phyloP scores from a whole-genome alignment of 2,797 vertebrate species.

The Prionace glauca region DNA sequence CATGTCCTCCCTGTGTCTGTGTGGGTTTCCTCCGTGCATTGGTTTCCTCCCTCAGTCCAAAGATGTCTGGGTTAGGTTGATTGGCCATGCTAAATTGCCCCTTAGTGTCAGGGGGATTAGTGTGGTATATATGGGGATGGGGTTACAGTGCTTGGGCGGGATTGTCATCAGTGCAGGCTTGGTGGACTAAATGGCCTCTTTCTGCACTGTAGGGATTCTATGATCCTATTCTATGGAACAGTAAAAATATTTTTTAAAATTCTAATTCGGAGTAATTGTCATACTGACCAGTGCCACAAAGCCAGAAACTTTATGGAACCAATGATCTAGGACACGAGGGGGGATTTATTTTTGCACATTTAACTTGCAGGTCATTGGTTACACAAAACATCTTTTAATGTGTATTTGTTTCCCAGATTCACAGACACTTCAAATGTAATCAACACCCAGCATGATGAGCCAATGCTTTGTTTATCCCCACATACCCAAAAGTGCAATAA shows the following conservation, averaged over 20 bases:
- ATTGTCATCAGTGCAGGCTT: too few species aligned
- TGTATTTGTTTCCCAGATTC: not conserved
- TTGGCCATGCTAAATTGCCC: too few species aligned
- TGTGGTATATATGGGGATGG: too few species aligned
- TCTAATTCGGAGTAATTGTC: not conserved
- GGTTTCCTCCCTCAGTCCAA: too few species aligned
- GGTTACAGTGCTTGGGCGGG: too few species aligned
- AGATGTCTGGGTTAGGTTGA: too few species aligned
- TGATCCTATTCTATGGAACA: too few species aligned
- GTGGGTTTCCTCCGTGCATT: too few species aligned
- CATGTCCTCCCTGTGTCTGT: too few species aligned
- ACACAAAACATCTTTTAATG: not conserved
- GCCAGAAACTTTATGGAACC: not conserved
- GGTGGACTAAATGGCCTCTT: too few species aligned
- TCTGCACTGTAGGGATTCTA: too few species aligned
- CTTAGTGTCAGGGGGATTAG: too few species aligned
- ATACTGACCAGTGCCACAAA: not conserved
- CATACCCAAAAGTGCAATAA: not conserved
- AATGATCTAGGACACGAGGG: not conserved
- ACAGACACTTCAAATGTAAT: not conserved
- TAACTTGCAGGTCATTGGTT: not conserved
- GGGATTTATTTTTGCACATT: not conserved
- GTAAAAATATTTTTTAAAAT: not conserved
- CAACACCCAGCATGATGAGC: not conserved
- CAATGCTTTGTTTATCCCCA: not conserved